phyloP scores from a whole-genome alignment of 2,888 invertebrate genomes.

The Chalcosyrphus nemorum region DNA sequence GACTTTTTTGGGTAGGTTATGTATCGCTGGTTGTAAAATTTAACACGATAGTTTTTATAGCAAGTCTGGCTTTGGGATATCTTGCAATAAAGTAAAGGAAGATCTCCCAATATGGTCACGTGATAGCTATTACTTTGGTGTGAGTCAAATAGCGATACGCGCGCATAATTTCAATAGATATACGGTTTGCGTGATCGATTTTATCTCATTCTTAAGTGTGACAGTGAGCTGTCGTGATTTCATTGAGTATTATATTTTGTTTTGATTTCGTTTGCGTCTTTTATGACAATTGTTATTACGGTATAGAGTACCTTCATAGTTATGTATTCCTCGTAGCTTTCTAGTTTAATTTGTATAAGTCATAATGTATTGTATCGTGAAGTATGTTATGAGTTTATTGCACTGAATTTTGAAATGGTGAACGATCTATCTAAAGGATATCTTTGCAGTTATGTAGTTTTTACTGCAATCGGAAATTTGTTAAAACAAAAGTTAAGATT shows the following conservation, averaged over 20 bases:
- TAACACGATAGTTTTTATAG: not conserved
- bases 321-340: constrained; percentile 17
- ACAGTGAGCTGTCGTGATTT: not conserved
- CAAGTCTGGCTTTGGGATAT: constrained; percentile 15
- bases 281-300: not conserved
- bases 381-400: constrained; percentile 27
- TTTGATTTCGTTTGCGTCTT: not conserved
- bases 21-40: not conserved
- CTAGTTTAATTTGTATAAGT: not conserved
- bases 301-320: not conserved
- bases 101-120: constrained; percentile 21
- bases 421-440: not conserved
- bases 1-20: not conserved
- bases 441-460: too few relatives aligned
- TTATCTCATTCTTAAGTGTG: not conserved
- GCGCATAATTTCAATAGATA: not conserved
- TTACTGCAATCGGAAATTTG: too few relatives aligned
- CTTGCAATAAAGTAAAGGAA: constrained; percentile 19
- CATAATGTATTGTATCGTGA: not conserved
- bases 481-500: too few relatives aligned
- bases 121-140: not conserved
- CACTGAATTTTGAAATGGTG: not conserved
- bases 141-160: not conserved
- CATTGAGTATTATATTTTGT: constrained; percentile 10
- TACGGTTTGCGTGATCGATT: not conserved